A percentile compares a stretch with the other conserved stretches of the same genome.
These are phyloP conservation scores for Platalea minor DNA, from an alignment of 2,797 vertebrate genomes.

Conservation along the genomic window DNA sequence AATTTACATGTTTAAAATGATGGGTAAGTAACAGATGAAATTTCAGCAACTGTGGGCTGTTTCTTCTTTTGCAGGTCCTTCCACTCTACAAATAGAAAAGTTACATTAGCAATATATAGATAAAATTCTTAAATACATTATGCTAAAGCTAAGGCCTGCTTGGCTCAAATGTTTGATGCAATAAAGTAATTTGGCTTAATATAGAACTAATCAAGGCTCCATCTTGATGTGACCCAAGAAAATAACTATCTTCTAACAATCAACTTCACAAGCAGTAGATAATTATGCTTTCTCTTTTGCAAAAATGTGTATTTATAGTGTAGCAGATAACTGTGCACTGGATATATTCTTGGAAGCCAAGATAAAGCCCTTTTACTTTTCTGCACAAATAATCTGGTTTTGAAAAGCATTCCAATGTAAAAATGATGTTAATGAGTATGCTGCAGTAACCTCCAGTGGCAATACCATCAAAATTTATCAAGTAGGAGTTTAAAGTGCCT, in stretches of 20 bases:
- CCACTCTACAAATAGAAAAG: neutral
- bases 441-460: neutral
- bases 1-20: neutral
- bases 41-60: neutral
- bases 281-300: neutral
- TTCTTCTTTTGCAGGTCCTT: neutral
- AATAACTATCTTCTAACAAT: neutral
- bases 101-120: neutral
- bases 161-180: neutral
- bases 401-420: neutral
- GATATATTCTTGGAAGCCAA: conserved; percentile 6
- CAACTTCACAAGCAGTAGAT: neutral
- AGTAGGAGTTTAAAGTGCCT: neutral
- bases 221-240: neutral
- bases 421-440: neutral
- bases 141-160: neutral
- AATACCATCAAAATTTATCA: neutral
- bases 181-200: conserved; percentile 6
- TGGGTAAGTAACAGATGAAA: neutral
- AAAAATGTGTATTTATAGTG: conserved; percentile 21
- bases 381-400: neutral
- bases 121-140: neutral
- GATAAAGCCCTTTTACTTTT: neutral
- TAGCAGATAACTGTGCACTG: neutral
- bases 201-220: conserved; percentile 33